A percentile compares a stretch with the other conserved stretches of the same genome.
These are phyloP conservation scores for Amiota communis DNA, from an alignment of 2,888 invertebrate species.

Conservation along the genomic window DNA sequence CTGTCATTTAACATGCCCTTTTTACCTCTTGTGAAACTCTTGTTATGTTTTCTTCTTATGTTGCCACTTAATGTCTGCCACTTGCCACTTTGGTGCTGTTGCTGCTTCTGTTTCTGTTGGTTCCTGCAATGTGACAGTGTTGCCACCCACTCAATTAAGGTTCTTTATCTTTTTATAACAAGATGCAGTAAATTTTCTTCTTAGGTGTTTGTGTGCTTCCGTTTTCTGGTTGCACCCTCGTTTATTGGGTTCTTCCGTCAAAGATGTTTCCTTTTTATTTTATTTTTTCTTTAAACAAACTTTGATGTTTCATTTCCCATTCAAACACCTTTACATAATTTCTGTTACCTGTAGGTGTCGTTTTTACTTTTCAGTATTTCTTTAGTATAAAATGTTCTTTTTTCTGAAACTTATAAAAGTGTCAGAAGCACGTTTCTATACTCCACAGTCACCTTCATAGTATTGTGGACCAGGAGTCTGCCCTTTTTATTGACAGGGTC, in stretches of 20 bases:
- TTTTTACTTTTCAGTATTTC: slow-evolving; percentile 54
- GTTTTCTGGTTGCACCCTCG: not conserved
- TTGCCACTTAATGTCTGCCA: slow-evolving; percentile 20
- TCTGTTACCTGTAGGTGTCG: slow-evolving; percentile 5
- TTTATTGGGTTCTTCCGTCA: no score
- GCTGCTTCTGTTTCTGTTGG: not conserved
- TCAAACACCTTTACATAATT: no score
- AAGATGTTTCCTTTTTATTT: no score
- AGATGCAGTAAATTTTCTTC: slow-evolving; percentile 40
- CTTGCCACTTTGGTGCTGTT: slow-evolving; percentile 51
- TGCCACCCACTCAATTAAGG: slow-evolving; percentile 63
- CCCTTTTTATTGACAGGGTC: no score
- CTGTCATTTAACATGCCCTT: not conserved
- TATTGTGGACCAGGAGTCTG: no score
- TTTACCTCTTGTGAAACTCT: not conserved
- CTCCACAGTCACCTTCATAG: no score
- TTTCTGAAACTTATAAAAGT: slow-evolving; percentile 28
- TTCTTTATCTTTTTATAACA: slow-evolving; percentile 33
- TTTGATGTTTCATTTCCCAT: no score
- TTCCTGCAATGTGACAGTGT: not conserved
- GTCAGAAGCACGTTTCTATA: slow-evolving; percentile 54
- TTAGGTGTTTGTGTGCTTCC: not conserved
- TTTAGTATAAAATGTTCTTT: not conserved
- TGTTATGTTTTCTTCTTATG: slow-evolving; percentile 6
- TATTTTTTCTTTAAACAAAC: no score